phyloP scores from a whole-genome alignment of 2,888 invertebrate species.

The Exocentrus adspersus region DNA sequence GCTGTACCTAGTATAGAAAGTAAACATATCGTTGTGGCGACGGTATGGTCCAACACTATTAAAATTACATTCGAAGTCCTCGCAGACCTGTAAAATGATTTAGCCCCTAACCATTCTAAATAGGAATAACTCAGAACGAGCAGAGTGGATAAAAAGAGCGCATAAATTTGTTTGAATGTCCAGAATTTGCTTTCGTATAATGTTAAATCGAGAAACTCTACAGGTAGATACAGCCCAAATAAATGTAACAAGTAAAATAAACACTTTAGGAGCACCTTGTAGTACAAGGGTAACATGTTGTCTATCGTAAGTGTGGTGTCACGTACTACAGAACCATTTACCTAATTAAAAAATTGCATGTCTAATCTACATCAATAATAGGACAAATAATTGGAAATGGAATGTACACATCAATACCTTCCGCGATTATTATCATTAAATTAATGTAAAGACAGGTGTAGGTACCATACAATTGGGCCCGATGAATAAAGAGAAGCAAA shows the following conservation, averaged over 20 bases:
- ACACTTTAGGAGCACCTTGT: neutral
- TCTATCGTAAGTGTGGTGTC: neutral
- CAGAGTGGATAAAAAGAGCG: slow-evolving; percentile 1
- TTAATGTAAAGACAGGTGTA: no score
- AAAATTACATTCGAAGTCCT: slow-evolving; percentile 35
- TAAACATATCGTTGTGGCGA: slow-evolving; percentile 29
- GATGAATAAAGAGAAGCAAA: no score
- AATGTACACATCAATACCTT: neutral
- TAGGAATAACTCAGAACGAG: slow-evolving; percentile 26
- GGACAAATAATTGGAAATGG: neutral
- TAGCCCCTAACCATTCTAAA: slow-evolving; percentile 17
- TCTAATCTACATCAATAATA: neutral
- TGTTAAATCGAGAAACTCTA: slow-evolving; percentile 10
- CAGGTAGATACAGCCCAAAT: slow-evolving; percentile 28
- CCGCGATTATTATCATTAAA: no score
- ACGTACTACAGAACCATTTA: neutral
- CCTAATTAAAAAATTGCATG: slow-evolving; percentile 7
- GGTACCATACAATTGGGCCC: no score
- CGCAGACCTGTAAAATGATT: slow-evolving; percentile 15
- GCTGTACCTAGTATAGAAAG: slow-evolving; percentile 28
- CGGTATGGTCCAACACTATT: slow-evolving; percentile 16
- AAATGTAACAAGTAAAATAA: slow-evolving; percentile 16
- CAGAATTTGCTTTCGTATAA: neutral
- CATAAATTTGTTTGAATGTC: slow-evolving; percentile 14
- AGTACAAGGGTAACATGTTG: slow-evolving; percentile 5